phyloP scores from a whole-genome alignment of 2,113 vertebrate genomes.

The Seriola rivoliana region DNA sequence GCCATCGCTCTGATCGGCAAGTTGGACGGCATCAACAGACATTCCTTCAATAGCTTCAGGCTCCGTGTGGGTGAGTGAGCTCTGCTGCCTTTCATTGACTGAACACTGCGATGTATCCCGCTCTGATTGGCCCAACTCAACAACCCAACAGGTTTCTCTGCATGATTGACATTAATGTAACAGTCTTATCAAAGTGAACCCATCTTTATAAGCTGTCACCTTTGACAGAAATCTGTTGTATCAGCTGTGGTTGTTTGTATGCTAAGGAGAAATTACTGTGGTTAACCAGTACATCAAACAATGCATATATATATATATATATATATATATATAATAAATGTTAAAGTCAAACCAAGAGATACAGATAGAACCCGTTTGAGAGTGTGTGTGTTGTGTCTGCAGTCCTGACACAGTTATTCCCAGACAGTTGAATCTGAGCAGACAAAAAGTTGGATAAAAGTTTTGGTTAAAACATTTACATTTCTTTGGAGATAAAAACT shows the following conservation, averaged over 20 bases:
- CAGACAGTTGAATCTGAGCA: constrained; percentile 31
- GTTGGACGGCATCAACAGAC: constrained; percentile 97
- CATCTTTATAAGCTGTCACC: neutral
- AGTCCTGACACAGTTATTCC: neutral
- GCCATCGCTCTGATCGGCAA: constrained; percentile 95
- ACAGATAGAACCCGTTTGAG: neutral
- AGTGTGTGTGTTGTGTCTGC: constrained; percentile 29
- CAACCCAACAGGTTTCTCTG: constrained; percentile 17
- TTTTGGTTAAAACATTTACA: constrained; percentile 54
- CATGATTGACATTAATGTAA: constrained; percentile 20
- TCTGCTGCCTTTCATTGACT: constrained; percentile 40
- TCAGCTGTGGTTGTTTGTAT: neutral
- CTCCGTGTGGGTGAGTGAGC: constrained; percentile 92
- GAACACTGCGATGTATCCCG: neutral
- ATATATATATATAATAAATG: neutral
- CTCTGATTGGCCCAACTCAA: constrained; percentile 7
- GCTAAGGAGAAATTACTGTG: neutral
- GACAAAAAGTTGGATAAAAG: constrained; percentile 8
- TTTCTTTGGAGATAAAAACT: constrained; percentile 46
- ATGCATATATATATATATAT: too few species aligned
- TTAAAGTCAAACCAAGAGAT: neutral
- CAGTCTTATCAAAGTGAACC: neutral
- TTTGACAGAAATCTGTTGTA: neutral
- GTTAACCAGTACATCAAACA: neutral
- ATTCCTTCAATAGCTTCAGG: constrained; percentile 97